These are phyloP conservation scores for Oryzias sinensis DNA, from an alignment of 2,797 vertebrate species.

Conservation along the genomic window DNA sequence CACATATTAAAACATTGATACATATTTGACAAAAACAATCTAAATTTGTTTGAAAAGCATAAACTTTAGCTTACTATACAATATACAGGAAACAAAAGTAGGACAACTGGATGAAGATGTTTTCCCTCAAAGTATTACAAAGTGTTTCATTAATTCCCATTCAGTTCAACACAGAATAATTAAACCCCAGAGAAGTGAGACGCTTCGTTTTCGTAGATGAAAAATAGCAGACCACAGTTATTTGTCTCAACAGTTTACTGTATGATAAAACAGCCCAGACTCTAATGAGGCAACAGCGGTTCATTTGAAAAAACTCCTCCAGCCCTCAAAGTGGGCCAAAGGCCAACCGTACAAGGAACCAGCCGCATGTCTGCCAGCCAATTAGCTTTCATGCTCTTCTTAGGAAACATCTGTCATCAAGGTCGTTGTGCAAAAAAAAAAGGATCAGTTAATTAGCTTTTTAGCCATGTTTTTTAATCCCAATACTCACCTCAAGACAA, in stretches of 20 bases:
- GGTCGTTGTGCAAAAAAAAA: not conserved
- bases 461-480: no score
- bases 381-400: slow-evolving; percentile 11
- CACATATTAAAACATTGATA: not conserved
- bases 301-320: slow-evolving; percentile 31
- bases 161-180: slow-evolving; percentile 47
- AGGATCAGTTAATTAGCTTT: not conserved
- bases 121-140: slow-evolving; percentile 53
- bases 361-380: slow-evolving; percentile 11
- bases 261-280: slow-evolving; percentile 39
- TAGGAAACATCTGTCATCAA: not conserved
- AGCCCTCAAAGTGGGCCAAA: slow-evolving; percentile 9
- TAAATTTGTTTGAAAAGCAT: not conserved
- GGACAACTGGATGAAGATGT: slow-evolving; percentile 56
- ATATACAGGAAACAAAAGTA: slow-evolving; percentile 29
- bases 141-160: slow-evolving; percentile 58
- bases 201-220: slow-evolving; percentile 41
- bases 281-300: slow-evolving; percentile 53
- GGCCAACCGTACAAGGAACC: slow-evolving; percentile 17
- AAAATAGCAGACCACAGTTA: slow-evolving; percentile 43
- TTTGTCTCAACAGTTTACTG: slow-evolving; percentile 52
- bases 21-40: not conserved
- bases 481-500: no score
- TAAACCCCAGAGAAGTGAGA: slow-evolving; percentile 52
- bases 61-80: slow-evolving; percentile 4